Evolutionary conservation across 1,140 invertebrate species (phyloP), one percentile per base, ranked within the genome.

Genomic region (Meloidogyne hapla): DNA sequence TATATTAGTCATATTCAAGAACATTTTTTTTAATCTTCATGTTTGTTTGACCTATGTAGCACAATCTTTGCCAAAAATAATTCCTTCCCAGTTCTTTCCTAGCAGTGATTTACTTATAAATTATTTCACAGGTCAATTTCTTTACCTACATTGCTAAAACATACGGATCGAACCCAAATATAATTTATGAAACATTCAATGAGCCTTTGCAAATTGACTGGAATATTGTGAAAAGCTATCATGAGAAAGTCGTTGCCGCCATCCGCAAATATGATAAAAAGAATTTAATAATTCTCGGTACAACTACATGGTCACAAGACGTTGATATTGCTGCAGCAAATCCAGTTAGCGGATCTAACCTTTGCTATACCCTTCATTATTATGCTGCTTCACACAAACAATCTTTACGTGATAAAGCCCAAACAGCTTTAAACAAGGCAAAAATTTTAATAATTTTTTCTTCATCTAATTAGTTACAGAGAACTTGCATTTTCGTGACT

Each of bases 241-340:
- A 67, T 25, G 26, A 65, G n/a, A 40, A 21, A 25, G 75, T 76
- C 26, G 42, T 76, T 33, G 48, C 28, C 15, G 75, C 75, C 74
- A 76, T 76, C 15, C 75, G 75, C 12, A 28, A 33, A 25, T 38
- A 64, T 38, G 75, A 76, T 23, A 48, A 77, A n/a, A 45, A 78
- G 33, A 78, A 78, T 70, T 33, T 78, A 40, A 77, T 77, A n/a
- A 18, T 78, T 23, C 10, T 78, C 26, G 77, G 77, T 15, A 78
- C 77, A 48, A 77, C 77, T 10, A 77, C 21, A n/a, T 78, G 71
- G 62, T 76, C 73, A 1, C 65, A 69, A 38, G 77, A 69, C 26
- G 69, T 77, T n/a, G 69, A 77, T 66, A 25, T 63, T 15, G 75
- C 62, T 64, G 42, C 62, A 26, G 45, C 25, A 40, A 74, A 66